Evolutionary conservation across 2,113 vertebrate genomes (phyloP), one percentile per base, ranked within the genome.

Genomic region (Phalacrocorax brasilianus): DNA sequence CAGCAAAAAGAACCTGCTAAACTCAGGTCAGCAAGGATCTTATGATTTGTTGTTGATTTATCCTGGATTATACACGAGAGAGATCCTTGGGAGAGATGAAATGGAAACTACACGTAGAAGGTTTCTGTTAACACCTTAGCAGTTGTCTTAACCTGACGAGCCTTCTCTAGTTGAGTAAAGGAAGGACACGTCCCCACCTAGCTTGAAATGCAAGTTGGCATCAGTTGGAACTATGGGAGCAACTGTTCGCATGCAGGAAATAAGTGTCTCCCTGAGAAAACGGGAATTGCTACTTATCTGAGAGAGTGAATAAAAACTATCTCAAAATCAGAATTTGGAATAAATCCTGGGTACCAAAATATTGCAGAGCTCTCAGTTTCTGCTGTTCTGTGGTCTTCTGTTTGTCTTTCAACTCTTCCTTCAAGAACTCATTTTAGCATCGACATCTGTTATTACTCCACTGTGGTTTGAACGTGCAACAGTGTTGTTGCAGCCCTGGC

Each of bases 141-240:
- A 45, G 30, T n/a, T 8, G 5, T 42, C 33, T 55, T 75, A 24
- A 38, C 68, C 35, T 52, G 32, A 0, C 2, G 26, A 66, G 42
- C 44, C 38, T 49, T 52, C 65, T 33, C 19, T 14, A 47, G 42
- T 32, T 55, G 38, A 45, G 24, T 16, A 4, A 59, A 63, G 70
- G 80, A 53, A 33, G 2, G 2, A 1, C 0, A 0, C 11, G 14
- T 68, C 47, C 89, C 33, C 40, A 9, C 53, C 11, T 49, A 32
- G 56, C 44, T 47, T 58, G 70, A 72, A 32, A 45, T 49, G 40
- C 44, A 42, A 33, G 53, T 24, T 72, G 78, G n/a, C 32, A 2
- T 79, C 67, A 61, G 61, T 17, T 82, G 62, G 50, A 76, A 9
- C 62, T 70, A 4, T 6, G 44, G 86, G 71, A 66, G 55, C 12